Percentiles rank a stretch among this genome's conserved stretches.
These are phyloP conservation scores for Blomia tropicalis DNA, from an alignment of 2,888 invertebrate genomes.

Conservation along the genomic window DNA sequence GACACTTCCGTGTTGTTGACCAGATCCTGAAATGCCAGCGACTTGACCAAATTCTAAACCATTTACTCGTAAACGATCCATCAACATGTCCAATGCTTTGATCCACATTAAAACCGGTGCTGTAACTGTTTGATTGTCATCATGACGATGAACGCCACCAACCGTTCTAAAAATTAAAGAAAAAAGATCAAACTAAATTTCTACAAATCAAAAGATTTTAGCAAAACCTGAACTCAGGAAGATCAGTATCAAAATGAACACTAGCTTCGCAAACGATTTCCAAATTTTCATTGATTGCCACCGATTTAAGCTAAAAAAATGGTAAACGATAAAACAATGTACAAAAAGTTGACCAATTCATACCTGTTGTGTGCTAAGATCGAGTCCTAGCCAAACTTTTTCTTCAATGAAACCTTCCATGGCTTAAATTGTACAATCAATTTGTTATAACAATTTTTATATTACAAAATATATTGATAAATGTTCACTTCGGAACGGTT, in stretches of 20 bases:
- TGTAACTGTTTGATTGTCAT: conserved; percentile 45
- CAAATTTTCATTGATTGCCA: conserved; percentile 57
- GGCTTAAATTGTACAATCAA: neutral
- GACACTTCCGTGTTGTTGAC: conserved; percentile 91
- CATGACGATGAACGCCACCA: conserved; percentile 45
- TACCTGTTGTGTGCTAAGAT: conserved; percentile 32
- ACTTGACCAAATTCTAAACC: conserved; percentile 68
- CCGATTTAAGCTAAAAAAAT: conserved; percentile 60
- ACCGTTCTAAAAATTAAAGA: conserved; percentile 40
- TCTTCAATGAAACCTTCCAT: neutral
- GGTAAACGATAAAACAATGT: neutral
- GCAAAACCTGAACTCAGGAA: conserved; percentile 71
- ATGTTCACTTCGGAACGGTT: no score
- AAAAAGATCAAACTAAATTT: neutral
- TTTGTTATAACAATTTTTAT: neutral
- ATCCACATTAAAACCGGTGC: conserved; percentile 87
- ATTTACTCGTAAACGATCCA: conserved; percentile 62
- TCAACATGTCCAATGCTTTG: conserved; percentile 74
- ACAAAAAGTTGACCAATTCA: neutral
- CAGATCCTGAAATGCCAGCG: conserved; percentile 71
- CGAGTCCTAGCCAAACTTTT: conserved; percentile 29
- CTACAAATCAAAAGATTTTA: neutral
- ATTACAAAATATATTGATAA: no score
- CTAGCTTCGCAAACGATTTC: conserved; percentile 57
- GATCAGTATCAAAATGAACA: conserved; percentile 74